Base-by-base conservation (phyloP, 2,113 vertebrate species). In the Bettongia penicillata region DNA sequence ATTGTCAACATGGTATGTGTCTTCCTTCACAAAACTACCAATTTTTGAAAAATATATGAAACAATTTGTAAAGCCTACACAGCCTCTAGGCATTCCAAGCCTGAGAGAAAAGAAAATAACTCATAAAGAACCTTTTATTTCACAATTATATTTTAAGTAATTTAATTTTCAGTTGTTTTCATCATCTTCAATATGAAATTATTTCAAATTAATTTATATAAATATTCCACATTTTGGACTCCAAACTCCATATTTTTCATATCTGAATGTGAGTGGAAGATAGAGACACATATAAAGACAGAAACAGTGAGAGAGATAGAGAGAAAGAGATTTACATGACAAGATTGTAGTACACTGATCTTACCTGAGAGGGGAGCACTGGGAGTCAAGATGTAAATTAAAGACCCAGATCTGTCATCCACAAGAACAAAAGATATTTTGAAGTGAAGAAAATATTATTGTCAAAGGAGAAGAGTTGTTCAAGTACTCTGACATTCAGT, bases 1-100 rank as follows among this genome's bases (percentile, higher is more conserved):
- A 68, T n/a, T 7, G 0, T 68, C 12, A 37, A 68, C 12, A 37
- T 68, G 31, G 31, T 4, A 61, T 61, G 3, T 84, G 84, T 61
- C 91, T 94, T 55, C 11, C 14, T 50, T 95, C 25, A 93, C 93
- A 96, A 90, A 93, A n/a, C 77, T 57, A 91, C 12, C 14, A 92
- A 47, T 37, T 5, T 61, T 31, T 61, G 26, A 31, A 11, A 61
- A 61, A 68, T 16, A 68, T 16, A 37, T 28, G 25, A 61, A 61
- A 61, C 28, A 37, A 6, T 68, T 68, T 37, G 31, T 8, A 37
- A n/a, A 23, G 68, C 48, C 50, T 51, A 50, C 24, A 10, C 8
- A 37, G 49, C 53, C 24, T 53, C 53, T 12, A 22, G 31, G 16
- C 90, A 10, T 37, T 51, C 31, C 31, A 61, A 93, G 16, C 84